These are phyloP conservation scores for Epinephelus malabaricus DNA, from an alignment of 2,797 vertebrate genomes.

Conservation along the genomic window DNA sequence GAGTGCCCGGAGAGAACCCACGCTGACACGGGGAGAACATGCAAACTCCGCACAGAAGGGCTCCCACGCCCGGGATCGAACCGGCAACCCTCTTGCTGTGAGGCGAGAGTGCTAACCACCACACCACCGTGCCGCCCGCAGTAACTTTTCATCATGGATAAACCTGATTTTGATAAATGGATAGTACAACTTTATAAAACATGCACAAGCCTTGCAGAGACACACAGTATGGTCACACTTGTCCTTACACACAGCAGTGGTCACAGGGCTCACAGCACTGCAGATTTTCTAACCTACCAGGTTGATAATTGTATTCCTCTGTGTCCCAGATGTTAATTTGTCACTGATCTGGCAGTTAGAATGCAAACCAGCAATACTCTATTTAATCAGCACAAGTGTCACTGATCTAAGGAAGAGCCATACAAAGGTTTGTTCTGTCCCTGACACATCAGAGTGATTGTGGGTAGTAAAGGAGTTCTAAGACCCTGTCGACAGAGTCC, in stretches of 20 bases:
- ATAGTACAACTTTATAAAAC: not conserved
- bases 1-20: too few relatives aligned
- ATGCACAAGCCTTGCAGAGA: not conserved
- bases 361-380: slow-evolving; percentile 4
- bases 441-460: not conserved
- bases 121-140: too few relatives aligned
- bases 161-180: not conserved
- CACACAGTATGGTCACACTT: not conserved
- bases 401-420: not conserved
- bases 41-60: too few relatives aligned
- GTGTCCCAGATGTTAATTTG: slow-evolving; percentile 8
- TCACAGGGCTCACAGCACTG: not conserved
- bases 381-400: not conserved
- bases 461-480: not conserved
- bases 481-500: not conserved
- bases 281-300: not conserved
- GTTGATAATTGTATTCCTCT: slow-evolving; percentile 20
- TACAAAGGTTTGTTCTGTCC: not conserved
- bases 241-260: too few relatives aligned
- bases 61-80: too few relatives aligned
- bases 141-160: not conserved
- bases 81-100: too few relatives aligned
- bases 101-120: too few relatives aligned
- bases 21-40: too few relatives aligned
- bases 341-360: slow-evolving; percentile 19